Percentiles rank a stretch among this genome's conserved stretches.
These are phyloP conservation scores for Amia ocellicauda DNA, from an alignment of 2,113 vertebrate species.

Conservation along the genomic window DNA sequence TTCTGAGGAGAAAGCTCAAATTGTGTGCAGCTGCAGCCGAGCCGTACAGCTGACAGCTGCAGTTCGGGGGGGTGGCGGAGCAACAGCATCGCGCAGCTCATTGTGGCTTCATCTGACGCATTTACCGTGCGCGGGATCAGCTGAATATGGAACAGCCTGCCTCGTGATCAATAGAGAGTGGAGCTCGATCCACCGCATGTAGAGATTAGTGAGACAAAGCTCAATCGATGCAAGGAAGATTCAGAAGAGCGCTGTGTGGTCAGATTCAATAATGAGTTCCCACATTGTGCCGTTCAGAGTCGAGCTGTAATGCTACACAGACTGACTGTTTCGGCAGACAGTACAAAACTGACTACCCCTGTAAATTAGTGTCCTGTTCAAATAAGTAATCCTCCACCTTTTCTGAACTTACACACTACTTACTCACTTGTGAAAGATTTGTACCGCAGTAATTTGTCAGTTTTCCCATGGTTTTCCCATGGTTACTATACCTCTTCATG, in stretches of 20 bases:
- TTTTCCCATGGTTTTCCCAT: too few relatives aligned
- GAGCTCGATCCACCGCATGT: neutral
- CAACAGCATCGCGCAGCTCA: conserved; percentile 6
- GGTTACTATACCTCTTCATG: too few relatives aligned
- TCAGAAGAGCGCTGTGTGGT: neutral
- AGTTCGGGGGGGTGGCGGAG: neutral
- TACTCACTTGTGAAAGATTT: too few relatives aligned
- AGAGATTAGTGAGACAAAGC: conserved; percentile 1
- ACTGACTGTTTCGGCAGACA: too few relatives aligned
- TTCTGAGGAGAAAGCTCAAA: conserved; percentile 15
- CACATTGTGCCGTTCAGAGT: neutral
- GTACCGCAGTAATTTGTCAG: too few relatives aligned
- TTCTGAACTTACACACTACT: too few relatives aligned
- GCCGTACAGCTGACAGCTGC: conserved; percentile 65
- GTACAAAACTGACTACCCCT: too few relatives aligned
- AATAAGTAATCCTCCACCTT: too few relatives aligned
- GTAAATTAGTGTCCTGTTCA: too few relatives aligned
- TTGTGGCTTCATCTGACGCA: neutral
- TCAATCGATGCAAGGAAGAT: conserved; percentile 3
- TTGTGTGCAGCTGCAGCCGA: conserved; percentile 47
- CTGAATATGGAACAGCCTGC: neutral
- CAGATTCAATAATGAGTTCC: neutral
- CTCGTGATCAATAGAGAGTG: neutral
- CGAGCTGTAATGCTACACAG: too few relatives aligned
- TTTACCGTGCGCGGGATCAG: neutral